These are phyloP conservation scores for Taeniopygia guttata DNA, from an alignment of 2,797 vertebrate species.

Conservation along the genomic window DNA sequence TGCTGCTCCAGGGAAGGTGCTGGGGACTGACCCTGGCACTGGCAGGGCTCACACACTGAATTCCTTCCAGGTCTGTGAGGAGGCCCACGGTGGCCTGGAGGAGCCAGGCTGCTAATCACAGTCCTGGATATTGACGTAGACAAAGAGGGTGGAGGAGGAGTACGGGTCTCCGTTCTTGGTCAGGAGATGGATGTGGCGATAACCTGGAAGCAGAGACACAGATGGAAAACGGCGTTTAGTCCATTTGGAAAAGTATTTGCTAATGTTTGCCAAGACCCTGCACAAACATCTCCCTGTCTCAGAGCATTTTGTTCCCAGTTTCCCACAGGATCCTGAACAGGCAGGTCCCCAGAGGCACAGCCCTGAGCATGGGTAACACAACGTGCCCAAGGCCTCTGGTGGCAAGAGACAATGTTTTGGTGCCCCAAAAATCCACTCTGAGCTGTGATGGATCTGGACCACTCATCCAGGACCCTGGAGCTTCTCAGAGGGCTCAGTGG, in stretches of 20 bases:
- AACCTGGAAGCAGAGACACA: constrained; percentile 77
- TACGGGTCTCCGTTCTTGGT: constrained; percentile 85
- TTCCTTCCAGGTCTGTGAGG: background rate
- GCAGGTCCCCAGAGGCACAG: background rate
- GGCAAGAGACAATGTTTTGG: background rate
- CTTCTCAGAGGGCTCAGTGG: background rate
- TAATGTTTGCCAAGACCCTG: background rate
- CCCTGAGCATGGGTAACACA: background rate
- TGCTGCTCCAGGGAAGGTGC: constrained; percentile 13
- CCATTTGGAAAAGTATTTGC: background rate
- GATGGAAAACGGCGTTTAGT: background rate
- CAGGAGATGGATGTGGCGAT: constrained; percentile 90
- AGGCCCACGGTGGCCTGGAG: background rate
- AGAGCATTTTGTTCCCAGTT: background rate
- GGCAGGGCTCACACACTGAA: background rate
- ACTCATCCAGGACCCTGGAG: background rate
- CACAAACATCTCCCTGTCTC: background rate
- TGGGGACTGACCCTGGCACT: background rate
- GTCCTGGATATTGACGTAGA: constrained; percentile 81
- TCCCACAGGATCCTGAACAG: background rate
- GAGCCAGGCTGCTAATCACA: constrained; percentile 36
- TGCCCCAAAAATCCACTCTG: background rate
- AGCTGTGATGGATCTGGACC: background rate
- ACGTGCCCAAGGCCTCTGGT: fast-evolving
- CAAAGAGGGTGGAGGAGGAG: constrained; percentile 87